Evolutionary conservation across 2,113 vertebrate genomes (phyloP).

Genomic region (Grus americana): DNA sequence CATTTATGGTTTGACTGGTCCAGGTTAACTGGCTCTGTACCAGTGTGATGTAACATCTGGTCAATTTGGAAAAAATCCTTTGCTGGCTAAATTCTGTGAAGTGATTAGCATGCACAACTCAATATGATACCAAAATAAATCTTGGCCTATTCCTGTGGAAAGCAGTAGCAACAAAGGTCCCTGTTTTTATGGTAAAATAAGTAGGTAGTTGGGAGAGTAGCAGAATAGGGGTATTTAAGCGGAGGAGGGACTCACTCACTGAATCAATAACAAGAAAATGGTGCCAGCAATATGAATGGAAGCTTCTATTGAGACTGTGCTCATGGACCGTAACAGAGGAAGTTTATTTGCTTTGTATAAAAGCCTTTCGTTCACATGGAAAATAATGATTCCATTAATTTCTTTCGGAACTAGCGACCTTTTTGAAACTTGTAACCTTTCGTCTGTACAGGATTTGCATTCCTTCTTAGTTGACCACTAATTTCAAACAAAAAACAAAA

Average conservation of each 20-base stretch:
- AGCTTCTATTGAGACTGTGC: constrained; percentile 22
- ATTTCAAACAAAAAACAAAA: not conserved
- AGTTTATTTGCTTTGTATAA: constrained; percentile 52
- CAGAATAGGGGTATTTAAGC: constrained; percentile 26
- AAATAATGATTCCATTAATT: constrained; percentile 47
- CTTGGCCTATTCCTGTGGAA: not conserved
- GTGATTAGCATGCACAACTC: constrained; percentile 15
- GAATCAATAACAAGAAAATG: constrained; percentile 42
- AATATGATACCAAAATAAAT: constrained; percentile 16
- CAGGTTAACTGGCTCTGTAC: not conserved
- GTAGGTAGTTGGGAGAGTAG: constrained; percentile 15
- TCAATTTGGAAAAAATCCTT: not conserved
- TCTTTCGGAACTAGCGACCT: not conserved
- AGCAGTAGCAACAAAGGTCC: not conserved
- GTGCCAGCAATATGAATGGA: constrained; percentile 47
- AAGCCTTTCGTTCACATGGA: constrained; percentile 37
- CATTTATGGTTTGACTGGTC: not conserved
- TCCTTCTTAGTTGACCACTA: not conserved
- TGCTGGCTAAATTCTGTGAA: not conserved
- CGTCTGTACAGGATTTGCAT: constrained; percentile 6
- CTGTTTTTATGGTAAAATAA: constrained; percentile 39
- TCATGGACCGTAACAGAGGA: constrained; percentile 23
- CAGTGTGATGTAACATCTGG: not conserved
- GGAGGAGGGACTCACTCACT: not conserved
- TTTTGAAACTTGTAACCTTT: constrained; percentile 31